Base-by-base conservation (phyloP, 2,113 vertebrate genomes). In the Uria aalge region DNA sequence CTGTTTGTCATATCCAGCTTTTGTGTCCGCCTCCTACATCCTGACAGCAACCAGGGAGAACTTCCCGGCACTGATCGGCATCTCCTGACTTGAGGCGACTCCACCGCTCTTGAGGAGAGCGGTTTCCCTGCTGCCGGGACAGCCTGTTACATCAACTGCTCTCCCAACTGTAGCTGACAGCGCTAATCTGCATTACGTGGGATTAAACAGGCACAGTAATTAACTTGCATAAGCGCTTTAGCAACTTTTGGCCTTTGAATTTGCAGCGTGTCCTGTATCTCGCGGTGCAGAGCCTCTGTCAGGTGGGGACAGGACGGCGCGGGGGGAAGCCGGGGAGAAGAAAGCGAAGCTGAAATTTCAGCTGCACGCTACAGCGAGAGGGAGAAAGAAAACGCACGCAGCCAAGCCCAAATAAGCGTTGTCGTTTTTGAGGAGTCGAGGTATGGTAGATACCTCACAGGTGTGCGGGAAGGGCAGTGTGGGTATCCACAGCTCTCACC, bases 161-260 rank as follows among this genome's bases (percentile, higher is more conserved):
- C 72, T 84, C 71, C 53, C 15, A 68, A 29, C 85, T 9, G 43
- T 83, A 71, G 50, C 90, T 97, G 97, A 90, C 63, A 83, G 77
- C 50, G 3, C 94, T 97, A 97, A 98, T 98, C 97, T 95, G 90
- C 81, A 95, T 96, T 96, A 98, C 18, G 34, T 85, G 90, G 96
- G 94, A 97, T 97, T 97, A 88, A 91, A 76, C 79, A 19, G 94
- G 72, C 95, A 94, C 19, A 63, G 94, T 96, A 97, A 95, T 98
- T 97, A 97, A 95, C 36, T 60, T 87, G 86, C 92, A 47, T 97
- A 98, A 98, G 95, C 59, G 27, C 91, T 94, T 98, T 92, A 96
- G 93, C 55, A 96, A 97, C 91, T 82, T 86, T 76, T 77, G 72
- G 67, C 91, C 88, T 95, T 79, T 96, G 94, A 67, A 77, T 72